These are phyloP conservation scores for Drosophila formosana DNA, from an alignment of 2,888 invertebrate genomes.

Conservation along the genomic window DNA sequence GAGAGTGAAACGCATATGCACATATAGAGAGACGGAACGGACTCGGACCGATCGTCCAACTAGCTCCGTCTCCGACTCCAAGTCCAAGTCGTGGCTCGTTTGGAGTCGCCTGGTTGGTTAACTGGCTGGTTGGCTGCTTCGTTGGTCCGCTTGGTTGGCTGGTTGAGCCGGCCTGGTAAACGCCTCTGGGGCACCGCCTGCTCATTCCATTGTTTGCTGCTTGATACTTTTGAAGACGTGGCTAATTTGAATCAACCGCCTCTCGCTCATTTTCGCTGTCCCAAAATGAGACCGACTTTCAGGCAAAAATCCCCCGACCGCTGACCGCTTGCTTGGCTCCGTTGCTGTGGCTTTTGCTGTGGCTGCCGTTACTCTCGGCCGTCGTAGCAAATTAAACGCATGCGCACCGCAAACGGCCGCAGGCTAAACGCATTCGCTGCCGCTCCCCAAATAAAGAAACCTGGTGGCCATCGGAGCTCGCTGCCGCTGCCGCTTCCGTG, in stretches of 20 bases:
- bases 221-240: conserved; percentile 78
- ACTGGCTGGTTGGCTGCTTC: conserved; percentile 53
- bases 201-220: conserved; percentile 79
- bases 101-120: conserved; percentile 61
- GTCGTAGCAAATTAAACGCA: conserved; percentile 73
- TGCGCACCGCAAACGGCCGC: conserved; percentile 61
- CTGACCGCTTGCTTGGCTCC: background rate
- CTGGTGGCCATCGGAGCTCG: conserved; percentile 55
- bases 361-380: conserved; percentile 11
- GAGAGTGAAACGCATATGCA: conserved; percentile 79
- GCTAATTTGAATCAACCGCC: conserved; percentile 81
- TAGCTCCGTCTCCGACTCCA: background rate
- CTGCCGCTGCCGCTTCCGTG: conserved; percentile 71
- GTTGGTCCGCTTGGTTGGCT: conserved; percentile 13
- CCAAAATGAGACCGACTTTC: conserved; percentile 70
- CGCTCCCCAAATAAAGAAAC: conserved; percentile 30
- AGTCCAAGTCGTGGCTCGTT: conserved; percentile 15
- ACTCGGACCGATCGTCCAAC: conserved; percentile 38
- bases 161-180: conserved; percentile 65
- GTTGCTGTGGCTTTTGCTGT: conserved; percentile 9
- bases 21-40: conserved; percentile 62
- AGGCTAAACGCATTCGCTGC: conserved; percentile 58
- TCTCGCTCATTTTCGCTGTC: conserved; percentile 81
- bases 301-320: conserved; percentile 33
- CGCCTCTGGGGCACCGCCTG: conserved; percentile 76